Conservation (phyloP, 2,888 invertebrate species). For the Cryptosula pallasiana region DNA sequence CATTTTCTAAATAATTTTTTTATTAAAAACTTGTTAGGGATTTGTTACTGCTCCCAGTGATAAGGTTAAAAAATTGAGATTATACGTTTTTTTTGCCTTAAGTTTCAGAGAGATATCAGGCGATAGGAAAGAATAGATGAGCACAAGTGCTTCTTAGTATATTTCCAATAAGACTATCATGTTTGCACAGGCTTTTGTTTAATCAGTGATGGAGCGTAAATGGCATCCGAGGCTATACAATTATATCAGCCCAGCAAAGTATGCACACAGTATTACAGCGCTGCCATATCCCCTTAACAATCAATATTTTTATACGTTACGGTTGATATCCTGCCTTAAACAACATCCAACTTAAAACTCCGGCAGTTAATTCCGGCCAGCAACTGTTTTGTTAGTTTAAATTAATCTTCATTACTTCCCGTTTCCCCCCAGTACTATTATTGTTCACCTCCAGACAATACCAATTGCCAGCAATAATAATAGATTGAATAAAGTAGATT, state of each 20-base stretch:
- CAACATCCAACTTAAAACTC: not conserved
- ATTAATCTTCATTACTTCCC: not conserved
- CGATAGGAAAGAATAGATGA: no score
- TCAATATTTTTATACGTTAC: not conserved
- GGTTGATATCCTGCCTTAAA: conserved; percentile 5
- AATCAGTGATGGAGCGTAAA: conserved; percentile 17
- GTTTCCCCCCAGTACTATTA: not conserved
- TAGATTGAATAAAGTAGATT: not conserved
- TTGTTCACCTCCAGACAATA: no score
- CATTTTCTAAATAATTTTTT: no score
- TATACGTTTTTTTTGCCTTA: no score
- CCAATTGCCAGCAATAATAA: not conserved
- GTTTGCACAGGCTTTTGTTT: conserved; percentile 17
- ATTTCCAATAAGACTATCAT: not conserved
- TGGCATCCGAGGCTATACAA: not conserved
- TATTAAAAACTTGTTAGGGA: no score
- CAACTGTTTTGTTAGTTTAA: not conserved
- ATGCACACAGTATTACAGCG: not conserved
- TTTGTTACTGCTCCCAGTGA: no score
- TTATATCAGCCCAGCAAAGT: not conserved
- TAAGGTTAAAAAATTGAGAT: no score
- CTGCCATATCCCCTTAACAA: not conserved
- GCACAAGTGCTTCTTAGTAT: no score
- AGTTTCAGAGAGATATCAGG: no score
- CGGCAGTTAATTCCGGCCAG: not conserved